Percentiles rank a stretch among this genome's conserved stretches.
phyloP scores from a whole-genome alignment of 2,888 invertebrate species.

The Phlogophora meticulosa region DNA sequence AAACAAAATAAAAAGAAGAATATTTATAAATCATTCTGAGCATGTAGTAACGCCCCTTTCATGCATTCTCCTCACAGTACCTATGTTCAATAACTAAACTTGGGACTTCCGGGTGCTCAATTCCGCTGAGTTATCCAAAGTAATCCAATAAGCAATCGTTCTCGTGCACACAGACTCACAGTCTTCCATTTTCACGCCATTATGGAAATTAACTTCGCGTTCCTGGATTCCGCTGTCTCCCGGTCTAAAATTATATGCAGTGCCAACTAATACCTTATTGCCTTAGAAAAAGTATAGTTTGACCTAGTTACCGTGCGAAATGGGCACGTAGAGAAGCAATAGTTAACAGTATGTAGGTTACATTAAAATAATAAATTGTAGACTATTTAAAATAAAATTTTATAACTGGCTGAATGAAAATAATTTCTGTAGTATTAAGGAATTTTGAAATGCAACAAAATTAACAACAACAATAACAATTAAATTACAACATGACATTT shows the following conservation, averaged over 20 bases:
- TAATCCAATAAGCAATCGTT: constrained; percentile 23
- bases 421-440: too few species aligned
- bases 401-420: too few species aligned
- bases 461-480: too few species aligned
- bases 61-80: too few species aligned
- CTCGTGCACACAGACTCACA: neutral
- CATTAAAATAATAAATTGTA: too few species aligned
- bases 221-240: constrained; percentile 11
- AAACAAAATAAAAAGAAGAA: too few species aligned
- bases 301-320: constrained; percentile 15
- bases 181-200: constrained; percentile 21
- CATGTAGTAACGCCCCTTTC: too few species aligned
- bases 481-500: too few species aligned
- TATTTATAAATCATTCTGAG: too few species aligned
- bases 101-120: neutral
- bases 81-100: neutral
- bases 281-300: constrained; percentile 23
- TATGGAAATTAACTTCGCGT: constrained; percentile 34
- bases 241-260: constrained; percentile 4
- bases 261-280: constrained; percentile 25
- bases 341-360: too few species aligned
- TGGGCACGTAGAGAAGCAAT: neutral
- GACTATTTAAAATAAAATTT: too few species aligned
- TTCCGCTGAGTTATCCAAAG: constrained; percentile 3
- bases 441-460: too few species aligned